Evolutionary conservation across 2,888 invertebrate species (phyloP), one percentile per base, ranked within the genome.

Genomic region (Empis livida): DNA sequence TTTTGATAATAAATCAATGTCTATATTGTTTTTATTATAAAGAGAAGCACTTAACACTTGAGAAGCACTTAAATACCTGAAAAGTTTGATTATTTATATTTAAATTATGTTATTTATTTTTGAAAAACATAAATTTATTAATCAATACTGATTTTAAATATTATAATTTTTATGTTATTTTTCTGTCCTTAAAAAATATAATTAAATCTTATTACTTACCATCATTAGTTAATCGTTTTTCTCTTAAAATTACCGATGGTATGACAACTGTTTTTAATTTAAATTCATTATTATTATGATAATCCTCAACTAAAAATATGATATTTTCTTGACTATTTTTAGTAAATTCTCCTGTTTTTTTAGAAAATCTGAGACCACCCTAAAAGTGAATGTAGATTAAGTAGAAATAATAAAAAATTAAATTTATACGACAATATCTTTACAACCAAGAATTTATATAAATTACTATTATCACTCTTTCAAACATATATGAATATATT

Each of bases 331-430:
- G 23, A 27, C 9, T 27, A 27, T 51, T 53, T 9, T 54, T 42
- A 16, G 53, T 58, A 46, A 61, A 62, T 13, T 52, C 46, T 1
- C 75, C 76, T 5, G 48, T 59, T 16, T 57, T 68, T 48, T 71
- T 65, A 15, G 68, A 62, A 53, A 83, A 76, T 42, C 84, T 72
- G 45, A 72, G 60, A 1, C 81, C 81, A 32, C 65, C 65, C 56
- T 67, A 51, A 10, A 57, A 57, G 20, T 50, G 59, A 15, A 48
- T 16, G 23, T 17, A 20, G 37, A 38, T 14, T 31, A 48, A 43
- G n/a, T 35, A n/a, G 13, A 13, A n/a, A 13, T 13, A 35, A 35
- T n/a, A 35, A 35, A n/a, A 4, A 35, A 35, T 35, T 35, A 35
- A 35, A 35, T 35, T n/a, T 35, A 27, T 27, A 9, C 9, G 5